These are phyloP conservation scores for Lacerta viridis DNA, from an alignment of 2,797 vertebrate genomes.

Conservation along the genomic window DNA sequence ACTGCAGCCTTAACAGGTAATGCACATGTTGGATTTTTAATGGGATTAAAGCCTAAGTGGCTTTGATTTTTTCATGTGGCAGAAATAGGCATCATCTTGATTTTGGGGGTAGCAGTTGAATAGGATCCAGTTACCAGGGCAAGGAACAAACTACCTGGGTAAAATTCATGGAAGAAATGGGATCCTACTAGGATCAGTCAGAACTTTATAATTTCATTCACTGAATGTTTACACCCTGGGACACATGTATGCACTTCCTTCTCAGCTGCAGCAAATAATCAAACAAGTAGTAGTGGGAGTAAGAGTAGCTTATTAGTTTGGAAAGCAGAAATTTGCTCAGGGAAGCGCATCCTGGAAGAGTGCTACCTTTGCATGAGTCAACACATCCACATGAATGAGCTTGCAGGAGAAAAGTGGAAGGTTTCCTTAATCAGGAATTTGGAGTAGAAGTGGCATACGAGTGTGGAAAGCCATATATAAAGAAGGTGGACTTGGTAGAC, in stretches of 20 bases:
- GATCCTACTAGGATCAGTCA: constrained; percentile 41
- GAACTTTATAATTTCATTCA: constrained; percentile 57
- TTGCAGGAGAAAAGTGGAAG: constrained; percentile 37
- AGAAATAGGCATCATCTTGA: constrained; percentile 47
- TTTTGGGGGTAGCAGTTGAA: constrained; percentile 51
- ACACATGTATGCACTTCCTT: constrained; percentile 52
- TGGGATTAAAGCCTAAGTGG: constrained; percentile 60
- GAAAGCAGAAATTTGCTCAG: constrained; percentile 48
- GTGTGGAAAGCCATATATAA: not conserved
- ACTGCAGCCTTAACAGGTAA: not conserved
- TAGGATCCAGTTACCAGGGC: constrained; percentile 55
- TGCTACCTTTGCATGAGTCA: not conserved
- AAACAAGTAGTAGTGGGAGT: too few species aligned
- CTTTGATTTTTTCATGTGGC: constrained; percentile 59
- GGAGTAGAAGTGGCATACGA: not conserved
- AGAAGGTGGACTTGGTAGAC: not conserved
- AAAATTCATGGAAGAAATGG: constrained; percentile 66
- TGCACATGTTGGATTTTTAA: constrained; percentile 53
- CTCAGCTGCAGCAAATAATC: constrained; percentile 8
- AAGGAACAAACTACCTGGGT: constrained; percentile 60
- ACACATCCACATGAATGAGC: not conserved
- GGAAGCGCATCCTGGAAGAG: constrained; percentile 51
- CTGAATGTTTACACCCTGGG: constrained; percentile 55
- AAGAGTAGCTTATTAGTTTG: constrained; percentile 19
- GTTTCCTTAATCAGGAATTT: not conserved